These are phyloP conservation scores for Habropoda laboriosa DNA, from an alignment of 1,140 invertebrate genomes.

Conservation along the genomic window DNA sequence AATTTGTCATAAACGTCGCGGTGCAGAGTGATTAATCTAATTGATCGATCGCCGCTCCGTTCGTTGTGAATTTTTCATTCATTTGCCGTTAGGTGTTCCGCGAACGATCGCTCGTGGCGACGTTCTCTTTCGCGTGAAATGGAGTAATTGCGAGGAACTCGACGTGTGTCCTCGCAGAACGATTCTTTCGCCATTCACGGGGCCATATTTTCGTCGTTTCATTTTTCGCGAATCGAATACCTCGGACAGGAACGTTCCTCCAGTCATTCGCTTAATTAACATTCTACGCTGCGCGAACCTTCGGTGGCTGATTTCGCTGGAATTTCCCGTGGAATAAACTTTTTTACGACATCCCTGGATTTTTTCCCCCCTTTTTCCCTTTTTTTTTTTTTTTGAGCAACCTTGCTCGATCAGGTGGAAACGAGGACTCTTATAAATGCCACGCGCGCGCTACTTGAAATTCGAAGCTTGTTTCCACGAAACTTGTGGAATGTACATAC, in stretches of 20 bases:
- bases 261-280: constrained; percentile 19
- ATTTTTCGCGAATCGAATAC: background rate
- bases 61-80: too few relatives aligned
- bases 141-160: background rate
- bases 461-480: background rate
- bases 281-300: background rate
- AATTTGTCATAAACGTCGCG: too few relatives aligned
- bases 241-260: background rate
- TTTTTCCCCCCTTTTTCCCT: too few relatives aligned
- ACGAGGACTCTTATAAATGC: background rate
- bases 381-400: too few relatives aligned
- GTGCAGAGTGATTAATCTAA: too few relatives aligned
- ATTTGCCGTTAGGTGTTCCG: too few relatives aligned
- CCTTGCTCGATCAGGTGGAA: background rate
- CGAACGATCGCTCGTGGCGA: background rate
- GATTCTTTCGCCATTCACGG: too few relatives aligned
- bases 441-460: background rate
- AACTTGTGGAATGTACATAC: too few relatives aligned
- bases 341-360: too few relatives aligned
- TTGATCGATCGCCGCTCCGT: too few relatives aligned
- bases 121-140: background rate
- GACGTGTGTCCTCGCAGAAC: background rate
- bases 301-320: background rate
- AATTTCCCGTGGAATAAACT: background rate
- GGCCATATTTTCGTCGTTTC: background rate